Evolutionary conservation across 2,797 vertebrate species (phyloP), one percentile per base, ranked within the genome.

Genomic region (Sebastolobus altivelis): DNA sequence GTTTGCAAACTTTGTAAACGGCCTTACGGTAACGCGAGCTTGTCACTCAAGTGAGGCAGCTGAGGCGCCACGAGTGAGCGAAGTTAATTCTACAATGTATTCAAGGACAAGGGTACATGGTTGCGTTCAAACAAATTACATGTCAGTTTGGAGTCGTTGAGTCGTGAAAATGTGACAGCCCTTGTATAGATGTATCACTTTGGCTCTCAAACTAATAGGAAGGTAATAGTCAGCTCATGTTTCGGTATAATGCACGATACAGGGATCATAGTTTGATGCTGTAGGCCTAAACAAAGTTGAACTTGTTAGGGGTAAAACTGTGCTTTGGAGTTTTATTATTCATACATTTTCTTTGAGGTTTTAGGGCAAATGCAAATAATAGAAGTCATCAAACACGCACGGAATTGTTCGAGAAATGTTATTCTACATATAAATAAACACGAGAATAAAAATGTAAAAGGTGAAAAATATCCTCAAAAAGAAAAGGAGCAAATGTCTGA

Each of bases 1-100:
- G 5, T 40, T 46, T 33, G 37, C 46, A 61, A 56, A 74, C 67
- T 81, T 13, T 58, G 52, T 68, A 6, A 65, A 56, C 40, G 54
- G 29, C 65, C 11, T 58, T n/a, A 67, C 8, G 29, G 33, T 22
- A 2, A 46, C 6, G 5, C 27, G 14, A 18, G 56, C 55, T 25
- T 38, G 61, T 76, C 63, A 56, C 8, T 31, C 9, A 68, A 40
- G 31, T 40, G 29, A 73, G 27, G 49, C 38, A 46, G 40, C 22
- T 22, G 25, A 74, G 46, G 52, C 46, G 4, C 35, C 56, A 56
- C 6, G 9, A 58, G 43, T 25, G 2, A 65, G 71, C 0, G 3
- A n/a, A 37, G 14, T 66, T 29, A 3, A 37, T 65, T 76, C 16
- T 27, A 40, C 37, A 8, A 13, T 43, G 52, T 55, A 52, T 76